Evolutionary conservation across 64 coral and sea anemone genomes (phyloP), one percentile per base, ranked within the genome.

Genomic region (Montipora foliosa): DNA sequence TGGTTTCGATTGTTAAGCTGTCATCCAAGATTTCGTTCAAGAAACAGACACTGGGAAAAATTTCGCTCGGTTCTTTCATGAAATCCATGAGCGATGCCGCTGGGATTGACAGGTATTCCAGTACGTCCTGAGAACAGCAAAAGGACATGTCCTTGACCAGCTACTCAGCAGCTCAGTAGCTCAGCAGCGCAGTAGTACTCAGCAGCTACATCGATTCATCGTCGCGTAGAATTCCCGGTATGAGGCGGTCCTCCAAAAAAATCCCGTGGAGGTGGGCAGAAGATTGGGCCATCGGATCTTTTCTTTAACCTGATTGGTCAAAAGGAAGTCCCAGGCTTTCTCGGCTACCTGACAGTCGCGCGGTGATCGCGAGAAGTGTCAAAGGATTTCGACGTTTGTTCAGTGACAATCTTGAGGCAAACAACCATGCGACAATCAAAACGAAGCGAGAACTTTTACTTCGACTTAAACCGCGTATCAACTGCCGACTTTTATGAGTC

Each of bases 261-360:
- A 44, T 73, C 70, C 20, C 70, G 70, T 73, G 70, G 70, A 6
- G 70, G 70, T 24, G 5, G 21, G 70, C 4, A 73, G n/a, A 24
- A 73, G 70, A 73, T 73, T 73, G n/a, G 70, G 19, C 19, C 70
- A 44, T 21, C 16, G 19, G n/a, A 29, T 22, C 70, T 73, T 37
- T 29, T 73, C 70, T 29, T 73, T 22, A 73, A 73, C 70, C 70
- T 73, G 70, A 73, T 73, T 73, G 70, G 21, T 73, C n/a, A 73
- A 73, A 1, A 73, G 19, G 70, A 11, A 68, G 66, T 16, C 21
- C 6, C 70, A 73, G 70, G 70, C 5, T 73, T 73, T 73, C 70
- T 73, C 70, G 70, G 19, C n/a, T 16, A 73, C 70, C 21, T 73
- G 70, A 4, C 19, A 72, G 19, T 72, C 69, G 69, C 69, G 69